phyloP scores from a whole-genome alignment of 2,113 vertebrate genomes.

The Petromus typicus region DNA sequence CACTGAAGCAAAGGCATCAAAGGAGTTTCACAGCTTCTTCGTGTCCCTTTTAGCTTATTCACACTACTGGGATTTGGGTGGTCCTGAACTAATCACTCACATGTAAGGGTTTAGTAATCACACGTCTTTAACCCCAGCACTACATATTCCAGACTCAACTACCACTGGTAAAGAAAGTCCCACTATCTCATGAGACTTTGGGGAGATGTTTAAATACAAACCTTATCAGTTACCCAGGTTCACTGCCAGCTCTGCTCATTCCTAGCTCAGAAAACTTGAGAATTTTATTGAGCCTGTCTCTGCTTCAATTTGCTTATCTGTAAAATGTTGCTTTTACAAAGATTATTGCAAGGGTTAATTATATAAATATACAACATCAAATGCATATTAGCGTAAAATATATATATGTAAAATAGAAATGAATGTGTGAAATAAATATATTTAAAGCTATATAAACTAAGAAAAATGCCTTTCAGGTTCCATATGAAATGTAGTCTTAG shows the following conservation, averaged over 20 bases:
- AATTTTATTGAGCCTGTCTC: not conserved
- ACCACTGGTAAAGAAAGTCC: no score
- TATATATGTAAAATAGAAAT: not conserved
- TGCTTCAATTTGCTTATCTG: not conserved
- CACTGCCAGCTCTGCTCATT: not conserved
- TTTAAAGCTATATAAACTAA: not conserved
- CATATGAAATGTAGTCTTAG: not conserved
- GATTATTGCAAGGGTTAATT: not conserved
- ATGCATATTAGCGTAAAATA: not conserved
- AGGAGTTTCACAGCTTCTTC: no score
- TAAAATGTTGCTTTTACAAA: conserved; percentile 1
- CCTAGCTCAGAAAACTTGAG: not conserved
- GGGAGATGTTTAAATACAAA: no score
- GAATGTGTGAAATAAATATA: not conserved
- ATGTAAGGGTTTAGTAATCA: no score
- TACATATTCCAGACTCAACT: no score
- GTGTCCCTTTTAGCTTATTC: no score
- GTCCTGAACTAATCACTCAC: no score
- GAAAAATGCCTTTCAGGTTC: not conserved
- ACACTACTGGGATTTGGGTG: no score
- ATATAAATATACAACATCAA: conserved; percentile 5
- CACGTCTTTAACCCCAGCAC: no score
- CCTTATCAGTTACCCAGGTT: not conserved
- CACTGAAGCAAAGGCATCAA: no score
- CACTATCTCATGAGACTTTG: no score